A percentile compares a stretch with the other conserved stretches of the same genome.
phyloP scores from a whole-genome alignment of 2,797 vertebrate genomes.

The Aulostomus chinensis region DNA sequence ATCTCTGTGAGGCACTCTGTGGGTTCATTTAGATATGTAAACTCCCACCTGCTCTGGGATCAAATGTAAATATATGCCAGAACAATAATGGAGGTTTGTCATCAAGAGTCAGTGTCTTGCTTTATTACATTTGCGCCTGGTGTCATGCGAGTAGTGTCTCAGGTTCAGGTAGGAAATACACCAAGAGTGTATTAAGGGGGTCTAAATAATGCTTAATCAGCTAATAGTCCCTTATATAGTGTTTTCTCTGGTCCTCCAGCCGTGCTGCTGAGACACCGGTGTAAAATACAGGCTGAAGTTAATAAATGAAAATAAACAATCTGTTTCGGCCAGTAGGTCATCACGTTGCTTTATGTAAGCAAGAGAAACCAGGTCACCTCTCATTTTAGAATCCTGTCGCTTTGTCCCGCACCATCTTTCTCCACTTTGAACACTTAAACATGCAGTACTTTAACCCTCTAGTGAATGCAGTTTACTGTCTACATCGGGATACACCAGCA shows the following conservation, averaged over 20 bases:
- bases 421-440: no score
- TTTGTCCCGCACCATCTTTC: no score
- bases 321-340: slow-evolving; percentile 21
- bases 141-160: no score
- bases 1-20: slow-evolving; percentile 35
- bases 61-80: not conserved
- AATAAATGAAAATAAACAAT: slow-evolving; percentile 50
- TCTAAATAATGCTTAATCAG: not conserved
- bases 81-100: not conserved
- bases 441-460: no score
- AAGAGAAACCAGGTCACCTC: slow-evolving; percentile 34
- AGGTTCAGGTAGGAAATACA: no score
- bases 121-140: no score
- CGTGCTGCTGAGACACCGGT: slow-evolving; percentile 15
- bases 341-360: slow-evolving; percentile 34
- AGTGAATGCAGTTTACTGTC: no score
- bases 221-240: not conserved
- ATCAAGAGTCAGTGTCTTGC: no score
- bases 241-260: slow-evolving; percentile 14
- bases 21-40: slow-evolving; percentile 34
- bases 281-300: slow-evolving; percentile 26
- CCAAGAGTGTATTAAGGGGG: no score
- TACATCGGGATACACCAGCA: no score
- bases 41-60: slow-evolving; percentile 4
- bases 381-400: slow-evolving; percentile 12